A percentile compares a stretch with the other conserved stretches of the same genome.
Conservation (phyloP, 2,888 invertebrate genomes). For the Brassicogethes aeneus region DNA sequence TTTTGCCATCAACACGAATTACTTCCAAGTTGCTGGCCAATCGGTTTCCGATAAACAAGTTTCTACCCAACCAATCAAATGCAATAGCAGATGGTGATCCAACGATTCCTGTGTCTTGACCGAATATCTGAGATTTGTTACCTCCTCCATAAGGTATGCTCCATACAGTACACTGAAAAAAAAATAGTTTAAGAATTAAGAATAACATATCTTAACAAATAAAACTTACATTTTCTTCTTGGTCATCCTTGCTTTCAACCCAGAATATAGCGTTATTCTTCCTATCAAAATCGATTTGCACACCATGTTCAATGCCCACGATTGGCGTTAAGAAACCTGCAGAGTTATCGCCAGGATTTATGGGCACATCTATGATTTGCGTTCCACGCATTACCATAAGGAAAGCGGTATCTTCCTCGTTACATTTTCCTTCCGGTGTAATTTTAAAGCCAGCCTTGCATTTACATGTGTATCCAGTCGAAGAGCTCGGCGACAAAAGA, state of each 20-base stretch:
- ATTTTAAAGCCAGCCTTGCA: conserved; percentile 81
- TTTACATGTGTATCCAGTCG: conserved; percentile 72
- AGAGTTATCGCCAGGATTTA: conserved; percentile 66
- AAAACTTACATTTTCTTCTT: conserved; percentile 52
- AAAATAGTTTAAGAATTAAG: conserved; percentile 1
- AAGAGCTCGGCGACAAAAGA: conserved; percentile 68
- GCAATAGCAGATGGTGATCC: conserved; percentile 88
- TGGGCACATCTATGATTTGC: conserved; percentile 78
- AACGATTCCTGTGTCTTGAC: conserved; percentile 75
- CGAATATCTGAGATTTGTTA: conserved; percentile 72
- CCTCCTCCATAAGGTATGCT: conserved; percentile 79
- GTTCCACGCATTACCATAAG: conserved; percentile 83
- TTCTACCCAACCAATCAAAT: conserved; percentile 94
- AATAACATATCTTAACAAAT: background rate
- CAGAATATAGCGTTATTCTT: conserved; percentile 78
- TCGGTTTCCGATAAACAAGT: conserved; percentile 86
- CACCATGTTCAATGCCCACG: conserved; percentile 79
- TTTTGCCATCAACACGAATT: conserved; percentile 75
- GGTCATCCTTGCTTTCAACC: conserved; percentile 72
- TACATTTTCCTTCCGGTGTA: conserved; percentile 58
- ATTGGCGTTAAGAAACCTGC: conserved; percentile 77
- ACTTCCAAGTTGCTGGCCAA: conserved; percentile 87
- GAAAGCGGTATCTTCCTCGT: conserved; percentile 81
- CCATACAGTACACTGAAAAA: conserved; percentile 68
- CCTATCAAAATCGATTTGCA: conserved; percentile 87